phyloP scores from a whole-genome alignment of 2,888 invertebrate genomes.

The Caenorhabditis becei region DNA sequence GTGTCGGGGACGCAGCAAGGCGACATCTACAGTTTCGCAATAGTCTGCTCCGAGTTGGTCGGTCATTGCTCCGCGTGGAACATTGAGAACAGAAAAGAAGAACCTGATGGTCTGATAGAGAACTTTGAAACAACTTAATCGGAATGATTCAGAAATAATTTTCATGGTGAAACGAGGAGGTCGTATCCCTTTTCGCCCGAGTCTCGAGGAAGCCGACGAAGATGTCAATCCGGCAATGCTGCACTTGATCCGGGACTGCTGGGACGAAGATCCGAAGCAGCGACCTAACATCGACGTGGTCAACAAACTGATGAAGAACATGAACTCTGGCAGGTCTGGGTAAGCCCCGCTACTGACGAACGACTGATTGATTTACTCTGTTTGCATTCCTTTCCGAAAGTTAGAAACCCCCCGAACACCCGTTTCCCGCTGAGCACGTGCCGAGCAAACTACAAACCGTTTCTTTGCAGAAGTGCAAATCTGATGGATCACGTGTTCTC shows the following conservation, averaged over 20 bases:
- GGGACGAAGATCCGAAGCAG: conserved; percentile 76
- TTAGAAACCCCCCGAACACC: conserved; percentile 35
- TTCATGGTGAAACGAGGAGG: conserved; percentile 77
- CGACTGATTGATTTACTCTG: conserved; percentile 17
- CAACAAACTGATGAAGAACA: conserved; percentile 73
- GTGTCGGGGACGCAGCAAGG: conserved; percentile 62
- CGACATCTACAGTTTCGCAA: conserved; percentile 69
- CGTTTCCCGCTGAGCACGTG: conserved; percentile 14
- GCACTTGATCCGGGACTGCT: conserved; percentile 79
- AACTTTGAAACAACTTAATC: neutral
- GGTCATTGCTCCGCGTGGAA: conserved; percentile 70
- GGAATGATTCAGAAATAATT: conserved; percentile 67
- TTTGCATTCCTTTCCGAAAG: conserved; percentile 29
- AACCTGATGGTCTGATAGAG: conserved; percentile 60
- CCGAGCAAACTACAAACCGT: conserved; percentile 42
- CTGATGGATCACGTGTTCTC: conserved; percentile 81
- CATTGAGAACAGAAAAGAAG: conserved; percentile 71
- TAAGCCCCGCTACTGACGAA: conserved; percentile 28
- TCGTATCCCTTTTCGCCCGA: conserved; percentile 66
- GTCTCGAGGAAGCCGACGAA: conserved; percentile 61
- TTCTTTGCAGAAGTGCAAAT: conserved; percentile 71
- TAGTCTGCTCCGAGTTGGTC: conserved; percentile 69
- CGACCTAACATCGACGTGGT: conserved; percentile 76
- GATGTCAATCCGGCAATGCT: conserved; percentile 76
- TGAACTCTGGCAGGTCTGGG: conserved; percentile 75